phyloP scores from a whole-genome alignment of 2,113 vertebrate species.

The Psettodes erumei region DNA sequence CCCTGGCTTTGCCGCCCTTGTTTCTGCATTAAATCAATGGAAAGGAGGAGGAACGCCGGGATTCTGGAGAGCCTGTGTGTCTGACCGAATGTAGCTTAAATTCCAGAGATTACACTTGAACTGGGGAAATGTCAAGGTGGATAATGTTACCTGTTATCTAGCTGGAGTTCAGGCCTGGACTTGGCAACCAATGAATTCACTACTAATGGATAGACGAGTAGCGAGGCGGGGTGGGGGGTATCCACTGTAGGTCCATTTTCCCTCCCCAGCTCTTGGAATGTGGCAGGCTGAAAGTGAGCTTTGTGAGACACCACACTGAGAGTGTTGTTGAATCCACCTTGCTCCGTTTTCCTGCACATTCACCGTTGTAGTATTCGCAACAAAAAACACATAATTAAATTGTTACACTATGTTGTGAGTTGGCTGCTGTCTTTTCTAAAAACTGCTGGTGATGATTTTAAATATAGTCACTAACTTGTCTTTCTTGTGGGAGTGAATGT shows the following conservation, averaged over 20 bases:
- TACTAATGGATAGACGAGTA: slow-evolving; percentile 58
- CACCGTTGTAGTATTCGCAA: neutral
- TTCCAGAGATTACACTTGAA: slow-evolving; percentile 67
- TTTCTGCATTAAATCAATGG: slow-evolving; percentile 43
- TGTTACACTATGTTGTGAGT: neutral
- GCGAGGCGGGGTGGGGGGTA: slow-evolving; percentile 15
- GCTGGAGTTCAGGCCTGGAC: slow-evolving; percentile 47
- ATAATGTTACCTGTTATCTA: slow-evolving; percentile 65
- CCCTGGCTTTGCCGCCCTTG: slow-evolving; percentile 14
- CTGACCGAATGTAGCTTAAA: slow-evolving; percentile 57
- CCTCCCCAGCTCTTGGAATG: slow-evolving; percentile 37
- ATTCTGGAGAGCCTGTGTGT: slow-evolving; percentile 14
- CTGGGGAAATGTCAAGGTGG: slow-evolving; percentile 64
- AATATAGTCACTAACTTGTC: neutral
- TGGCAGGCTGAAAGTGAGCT: slow-evolving; percentile 41
- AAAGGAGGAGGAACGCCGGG: slow-evolving; percentile 30
- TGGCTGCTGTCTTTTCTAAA: neutral
- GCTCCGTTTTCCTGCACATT: slow-evolving; percentile 1
- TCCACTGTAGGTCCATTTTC: slow-evolving; percentile 29
- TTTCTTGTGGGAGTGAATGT: slow-evolving; percentile 16
- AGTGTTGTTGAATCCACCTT: slow-evolving; percentile 47
- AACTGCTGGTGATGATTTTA: neutral
- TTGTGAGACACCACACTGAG: slow-evolving; percentile 55
- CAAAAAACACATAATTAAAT: neutral
- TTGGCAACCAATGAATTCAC: slow-evolving; percentile 70